Percentiles rank a stretch among this genome's conserved stretches.
These are phyloP conservation scores for Notospermus geniculatus DNA, from an alignment of 1,140 invertebrate species.

Conservation along the genomic window DNA sequence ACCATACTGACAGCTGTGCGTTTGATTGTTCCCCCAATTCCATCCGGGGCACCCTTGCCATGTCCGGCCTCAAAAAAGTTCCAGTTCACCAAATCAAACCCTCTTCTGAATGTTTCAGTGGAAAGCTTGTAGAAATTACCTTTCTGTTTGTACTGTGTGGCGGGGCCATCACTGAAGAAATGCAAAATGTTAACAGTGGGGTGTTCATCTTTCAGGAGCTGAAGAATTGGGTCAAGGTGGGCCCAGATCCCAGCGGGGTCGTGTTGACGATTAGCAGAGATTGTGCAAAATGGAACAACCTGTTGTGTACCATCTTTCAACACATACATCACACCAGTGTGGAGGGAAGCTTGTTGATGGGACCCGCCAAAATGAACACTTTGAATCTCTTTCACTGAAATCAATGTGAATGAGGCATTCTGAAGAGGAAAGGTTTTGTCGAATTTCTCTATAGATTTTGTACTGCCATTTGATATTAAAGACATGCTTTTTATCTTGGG, in stretches of 20 bases:
- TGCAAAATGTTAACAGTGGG: background rate
- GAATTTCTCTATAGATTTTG: constrained; percentile 9
- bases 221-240: constrained; percentile 13
- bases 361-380: constrained; percentile 23
- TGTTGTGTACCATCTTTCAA: background rate
- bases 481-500: background rate
- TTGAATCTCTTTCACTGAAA: constrained; percentile 28
- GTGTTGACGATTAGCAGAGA: constrained; percentile 12
- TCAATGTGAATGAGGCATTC: constrained; percentile 20
- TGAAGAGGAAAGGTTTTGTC: background rate
- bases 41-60: constrained; percentile 57
- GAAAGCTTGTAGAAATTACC: constrained; percentile 26
- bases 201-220: background rate
- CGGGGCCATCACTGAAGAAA: constrained; percentile 17
- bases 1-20: constrained; percentile 27
- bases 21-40: constrained; percentile 54
- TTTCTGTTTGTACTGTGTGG: constrained; percentile 12
- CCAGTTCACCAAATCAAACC: constrained; percentile 36
- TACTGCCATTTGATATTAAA: constrained; percentile 20
- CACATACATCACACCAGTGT: constrained; percentile 23
- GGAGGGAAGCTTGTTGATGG: constrained; percentile 22
- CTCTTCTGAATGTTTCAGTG: constrained; percentile 5
- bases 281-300: constrained; percentile 14
- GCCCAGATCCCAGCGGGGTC: constrained; percentile 19
- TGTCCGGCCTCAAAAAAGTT: constrained; percentile 55